These are phyloP conservation scores for Chouioia cunea DNA, from an alignment of 2,888 invertebrate species.

Conservation along the genomic window DNA sequence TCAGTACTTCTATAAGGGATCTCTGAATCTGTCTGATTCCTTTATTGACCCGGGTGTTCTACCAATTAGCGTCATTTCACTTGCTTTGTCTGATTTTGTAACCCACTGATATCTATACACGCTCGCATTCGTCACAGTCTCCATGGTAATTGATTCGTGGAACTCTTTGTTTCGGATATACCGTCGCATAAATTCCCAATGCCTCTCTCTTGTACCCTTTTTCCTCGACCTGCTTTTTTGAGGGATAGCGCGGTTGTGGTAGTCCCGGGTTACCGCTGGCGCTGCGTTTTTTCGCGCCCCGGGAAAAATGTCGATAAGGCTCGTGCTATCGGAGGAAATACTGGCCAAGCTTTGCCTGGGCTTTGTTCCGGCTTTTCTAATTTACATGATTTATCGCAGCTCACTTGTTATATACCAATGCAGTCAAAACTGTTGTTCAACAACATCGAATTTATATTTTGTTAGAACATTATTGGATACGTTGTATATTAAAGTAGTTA, in stretches of 20 bases:
- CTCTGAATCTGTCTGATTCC: no score
- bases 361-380: conserved; percentile 6
- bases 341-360: no score
- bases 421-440: no score
- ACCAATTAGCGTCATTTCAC: conserved; percentile 39
- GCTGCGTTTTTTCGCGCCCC: conserved; percentile 5
- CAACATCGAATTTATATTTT: no score
- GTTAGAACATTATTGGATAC: no score
- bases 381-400: conserved; percentile 19
- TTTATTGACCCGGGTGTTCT: conserved; percentile 28
- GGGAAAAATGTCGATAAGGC: conserved; percentile 21
- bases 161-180: conserved; percentile 27
- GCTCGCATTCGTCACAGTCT: conserved; percentile 28
- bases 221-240: not conserved
- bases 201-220: not conserved
- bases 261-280: no score
- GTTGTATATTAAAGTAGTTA: no score
- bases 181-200: conserved; percentile 31
- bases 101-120: no score
- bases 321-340: no score
- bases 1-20: no score
- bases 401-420: no score
- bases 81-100: conserved; percentile 27
- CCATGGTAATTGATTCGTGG: conserved; percentile 40
- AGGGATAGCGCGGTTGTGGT: not conserved